phyloP scores from a whole-genome alignment of 2,797 vertebrate genomes.

The Poecilia picta region DNA sequence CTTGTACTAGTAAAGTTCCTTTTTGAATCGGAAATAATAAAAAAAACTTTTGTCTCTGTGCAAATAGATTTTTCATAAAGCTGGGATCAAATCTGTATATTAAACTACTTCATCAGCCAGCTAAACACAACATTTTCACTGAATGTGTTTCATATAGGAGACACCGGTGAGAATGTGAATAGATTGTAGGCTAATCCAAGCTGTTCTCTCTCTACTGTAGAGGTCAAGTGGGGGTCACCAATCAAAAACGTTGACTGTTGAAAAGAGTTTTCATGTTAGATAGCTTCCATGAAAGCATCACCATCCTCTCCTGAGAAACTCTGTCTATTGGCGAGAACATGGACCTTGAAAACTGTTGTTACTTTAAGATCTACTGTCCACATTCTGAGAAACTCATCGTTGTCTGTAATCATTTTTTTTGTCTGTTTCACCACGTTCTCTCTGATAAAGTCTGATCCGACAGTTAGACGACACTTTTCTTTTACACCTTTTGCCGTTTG shows the following conservation, averaged over 20 bases:
- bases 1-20: not conserved
- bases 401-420: not conserved
- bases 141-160: not conserved
- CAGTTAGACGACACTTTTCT: slow-evolving; percentile 28
- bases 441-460: not conserved
- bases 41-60: not conserved
- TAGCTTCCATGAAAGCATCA: not conserved
- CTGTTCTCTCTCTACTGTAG: not conserved
- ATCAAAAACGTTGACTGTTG: not conserved
- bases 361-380: slow-evolving; percentile 1
- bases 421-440: not conserved
- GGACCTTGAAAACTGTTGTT: slow-evolving; percentile 10
- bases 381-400: slow-evolving; percentile 5
- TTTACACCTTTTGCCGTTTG: slow-evolving; percentile 32
- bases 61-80: not conserved
- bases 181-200: not conserved
- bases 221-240: not conserved
- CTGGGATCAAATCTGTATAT: too few species aligned
- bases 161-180: not conserved
- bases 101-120: not conserved
- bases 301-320: slow-evolving; percentile 3
- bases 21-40: not conserved
- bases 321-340: not conserved
- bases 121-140: not conserved
- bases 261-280: not conserved